These are phyloP conservation scores for Antennarius maculatus DNA, from an alignment of 2,797 vertebrate species.

Conservation along the genomic window DNA sequence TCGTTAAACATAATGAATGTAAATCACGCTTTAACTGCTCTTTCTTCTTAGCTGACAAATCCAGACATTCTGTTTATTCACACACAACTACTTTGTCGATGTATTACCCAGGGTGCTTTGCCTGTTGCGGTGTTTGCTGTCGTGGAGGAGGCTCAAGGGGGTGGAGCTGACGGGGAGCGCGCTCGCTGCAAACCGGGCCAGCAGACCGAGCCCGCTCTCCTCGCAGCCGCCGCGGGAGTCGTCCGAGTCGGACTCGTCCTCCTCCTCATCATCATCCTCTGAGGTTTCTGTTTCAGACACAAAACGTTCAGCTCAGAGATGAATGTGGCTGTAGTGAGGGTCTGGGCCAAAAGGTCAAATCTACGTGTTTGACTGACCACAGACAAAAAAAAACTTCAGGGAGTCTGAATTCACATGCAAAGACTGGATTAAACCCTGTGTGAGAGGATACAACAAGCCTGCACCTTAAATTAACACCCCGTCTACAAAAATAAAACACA, in stretches of 20 bases:
- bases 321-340: neutral
- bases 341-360: slow-evolving; percentile 41
- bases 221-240: slow-evolving; percentile 70
- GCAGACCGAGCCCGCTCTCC: slow-evolving; percentile 93
- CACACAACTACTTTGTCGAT: neutral
- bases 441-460: slow-evolving; percentile 2
- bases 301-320: slow-evolving; percentile 45
- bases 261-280: slow-evolving; percentile 81
- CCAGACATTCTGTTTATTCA: neutral
- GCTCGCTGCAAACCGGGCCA: slow-evolving; percentile 93
- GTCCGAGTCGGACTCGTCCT: slow-evolving; percentile 79
- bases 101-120: slow-evolving; percentile 90
- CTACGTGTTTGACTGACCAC: slow-evolving; percentile 24
- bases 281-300: slow-evolving; percentile 75
- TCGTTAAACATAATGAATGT: too few relatives aligned
- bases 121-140: slow-evolving; percentile 89
- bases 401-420: slow-evolving; percentile 7
- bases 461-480: slow-evolving; percentile 15
- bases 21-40: neutral
- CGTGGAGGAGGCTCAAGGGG: slow-evolving; percentile 86
- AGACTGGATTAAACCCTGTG: neutral
- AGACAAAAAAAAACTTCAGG: neutral
- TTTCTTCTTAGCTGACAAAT: too few relatives aligned
- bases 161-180: slow-evolving; percentile 87
- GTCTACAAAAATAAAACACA: slow-evolving; percentile 6